Evolutionary conservation across 2,797 vertebrate genomes (phyloP), one percentile per base, ranked within the genome.

Genomic region (Urocyon cinereoargenteus): DNA sequence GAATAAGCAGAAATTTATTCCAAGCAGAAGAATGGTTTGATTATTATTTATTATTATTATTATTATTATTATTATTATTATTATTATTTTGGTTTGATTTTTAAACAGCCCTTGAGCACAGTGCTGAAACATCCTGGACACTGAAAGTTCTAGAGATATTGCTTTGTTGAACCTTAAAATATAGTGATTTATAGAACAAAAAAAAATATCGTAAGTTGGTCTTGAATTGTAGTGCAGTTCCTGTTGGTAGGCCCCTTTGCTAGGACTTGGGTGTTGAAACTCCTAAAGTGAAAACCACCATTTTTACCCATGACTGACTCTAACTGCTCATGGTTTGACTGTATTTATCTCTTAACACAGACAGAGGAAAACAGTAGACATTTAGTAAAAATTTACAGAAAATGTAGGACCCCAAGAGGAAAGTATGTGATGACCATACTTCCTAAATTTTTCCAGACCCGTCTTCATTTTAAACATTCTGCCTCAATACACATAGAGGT

Each of bases 371-470:
- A 57, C 1, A 59, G 12, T 62, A 86, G 64, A 77, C 15, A 73
- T 66, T 90, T 72, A 51, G 16, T 75, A 86, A 86, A 79, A 75
- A 79, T 45, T 90, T 40, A 62, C 78, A 85, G 78, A 94, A 93
- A 91, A 81, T 66, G 70, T 49, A 49, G 45, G 22, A 73, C 5
- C 13, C 31, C 15, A 53, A 81, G 31, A 86, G 16, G n/a, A 53
- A 92, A n/a, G 14, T 83, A 22, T 49, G 31, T 55, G 1, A 1
- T 73, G 3, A 86, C 51, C 8, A 45, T 7, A 13, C 45, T 86
- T 62, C 28, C 8, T 31, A 70, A 61, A 55, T 70, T 81, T 68
- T 95, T 90, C 75, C 26, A 92, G 79, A 62, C 61, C 2, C 2
- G 68, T 86, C 68, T 51, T 86, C 24, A 85, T 87, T 84, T 90